These are phyloP conservation scores for Drosophila affinis DNA, from an alignment of 2,888 invertebrate species.

Conservation along the genomic window DNA sequence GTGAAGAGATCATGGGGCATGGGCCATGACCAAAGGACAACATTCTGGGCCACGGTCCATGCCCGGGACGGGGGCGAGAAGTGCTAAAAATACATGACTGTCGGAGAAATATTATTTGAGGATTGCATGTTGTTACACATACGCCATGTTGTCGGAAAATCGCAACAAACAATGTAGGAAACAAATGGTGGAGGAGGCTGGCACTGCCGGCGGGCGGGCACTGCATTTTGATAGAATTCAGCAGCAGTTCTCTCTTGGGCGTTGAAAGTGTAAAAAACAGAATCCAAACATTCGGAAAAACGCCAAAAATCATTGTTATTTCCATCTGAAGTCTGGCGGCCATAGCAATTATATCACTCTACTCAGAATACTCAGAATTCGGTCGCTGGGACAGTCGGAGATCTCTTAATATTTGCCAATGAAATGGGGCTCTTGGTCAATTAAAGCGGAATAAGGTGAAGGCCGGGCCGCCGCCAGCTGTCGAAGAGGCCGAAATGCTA, in stretches of 20 bases:
- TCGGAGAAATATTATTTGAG: constrained; percentile 41
- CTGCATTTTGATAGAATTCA: constrained; percentile 27
- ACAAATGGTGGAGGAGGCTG: constrained; percentile 1
- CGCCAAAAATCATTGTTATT: background rate
- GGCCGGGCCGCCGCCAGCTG: constrained; percentile 40
- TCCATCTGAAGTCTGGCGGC: constrained; percentile 3
- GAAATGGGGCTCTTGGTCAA: constrained; percentile 40
- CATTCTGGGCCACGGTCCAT: too few relatives aligned
- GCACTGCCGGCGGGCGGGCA: constrained; percentile 4
- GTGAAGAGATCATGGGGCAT: background rate
- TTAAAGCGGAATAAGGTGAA: constrained; percentile 48
- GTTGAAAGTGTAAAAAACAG: constrained; percentile 6
- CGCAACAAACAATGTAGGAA: constrained; percentile 31
- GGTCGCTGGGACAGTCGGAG: constrained; percentile 13
- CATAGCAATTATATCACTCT: constrained; percentile 15
- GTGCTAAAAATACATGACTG: constrained; percentile 9
- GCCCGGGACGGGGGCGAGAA: background rate
- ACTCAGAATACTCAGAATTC: constrained; percentile 33
- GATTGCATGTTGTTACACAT: constrained; percentile 28
- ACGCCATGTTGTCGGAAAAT: constrained; percentile 25
- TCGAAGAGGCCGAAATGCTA: constrained; percentile 12
- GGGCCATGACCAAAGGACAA: too few relatives aligned
- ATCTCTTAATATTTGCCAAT: constrained; percentile 31
- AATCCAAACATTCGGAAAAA: constrained; percentile 9
- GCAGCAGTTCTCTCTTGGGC: background rate